Evolutionary conservation across 2,888 invertebrate species (phyloP).

Genomic region (Frankliniella intonsa): DNA sequence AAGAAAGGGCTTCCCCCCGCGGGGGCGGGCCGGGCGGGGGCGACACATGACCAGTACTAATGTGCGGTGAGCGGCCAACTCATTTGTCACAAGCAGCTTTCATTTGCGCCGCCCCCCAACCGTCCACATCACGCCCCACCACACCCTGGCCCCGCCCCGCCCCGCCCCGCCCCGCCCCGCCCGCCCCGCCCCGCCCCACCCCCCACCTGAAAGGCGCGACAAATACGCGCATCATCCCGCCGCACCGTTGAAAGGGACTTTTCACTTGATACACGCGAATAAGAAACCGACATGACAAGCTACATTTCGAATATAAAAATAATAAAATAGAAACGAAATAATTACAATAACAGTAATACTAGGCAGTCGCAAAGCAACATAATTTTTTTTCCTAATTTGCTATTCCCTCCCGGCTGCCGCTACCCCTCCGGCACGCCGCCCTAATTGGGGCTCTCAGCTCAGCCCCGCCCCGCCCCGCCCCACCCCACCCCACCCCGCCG

Average conservation of each 20-base stretch:
- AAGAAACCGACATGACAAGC: too few relatives aligned
- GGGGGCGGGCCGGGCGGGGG: too few relatives aligned
- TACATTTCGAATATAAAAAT: too few relatives aligned
- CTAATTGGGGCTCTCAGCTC: neutral
- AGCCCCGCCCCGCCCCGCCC: neutral
- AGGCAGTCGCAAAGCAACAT: too few relatives aligned
- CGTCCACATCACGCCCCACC: neutral
- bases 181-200: neutral
- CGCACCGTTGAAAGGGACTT: neutral
- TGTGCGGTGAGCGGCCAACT: slow-evolving; percentile 18
- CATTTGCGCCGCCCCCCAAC: neutral
- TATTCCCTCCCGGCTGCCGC: too few relatives aligned
- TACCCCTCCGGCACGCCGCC: neutral
- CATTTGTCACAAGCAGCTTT: slow-evolving; percentile 6
- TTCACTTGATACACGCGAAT: too few relatives aligned
- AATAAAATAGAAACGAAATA: too few relatives aligned
- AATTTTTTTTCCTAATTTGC: too few relatives aligned
- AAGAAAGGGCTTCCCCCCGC: too few relatives aligned
- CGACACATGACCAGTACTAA: slow-evolving; percentile 8
- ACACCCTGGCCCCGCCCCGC: neutral
- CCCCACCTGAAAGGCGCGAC: neutral
- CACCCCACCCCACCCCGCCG: neutral
- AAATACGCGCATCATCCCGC: neutral
- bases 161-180: neutral
- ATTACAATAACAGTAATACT: too few relatives aligned